Evolutionary conservation across 2,888 invertebrate species (phyloP), one percentile per base, ranked within the genome.

Genomic region (Nebria brevicollis): DNA sequence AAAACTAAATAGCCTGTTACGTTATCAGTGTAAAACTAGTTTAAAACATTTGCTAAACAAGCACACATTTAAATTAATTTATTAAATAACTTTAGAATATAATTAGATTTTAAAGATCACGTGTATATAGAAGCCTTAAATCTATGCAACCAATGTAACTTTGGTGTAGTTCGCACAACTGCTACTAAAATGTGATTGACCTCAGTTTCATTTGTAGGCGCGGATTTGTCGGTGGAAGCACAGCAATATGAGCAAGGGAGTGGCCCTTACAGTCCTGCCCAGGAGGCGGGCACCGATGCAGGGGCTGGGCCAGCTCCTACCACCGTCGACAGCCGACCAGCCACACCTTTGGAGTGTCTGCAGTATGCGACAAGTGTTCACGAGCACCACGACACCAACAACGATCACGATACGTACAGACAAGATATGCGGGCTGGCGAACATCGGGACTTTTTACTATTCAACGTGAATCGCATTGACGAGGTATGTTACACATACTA

Each of bases 361-460:
- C 66, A 64, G 43, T 81, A 81, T 66, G 76, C 70, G 70, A 70
- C 70, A 15, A 70, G 34, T 34, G 70, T 70, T 34, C 26, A 80
- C 26, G 72, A 78, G 20, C 80, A 80, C 15, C 75, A 70, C 34
- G 34, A 70, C 70, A 11, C 68, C 7, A 7, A 7, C 15, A 13
- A 42, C 15, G 77, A 81, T 11, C 77, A 64, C 43, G 81, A 81
- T 25, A 43, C 81, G 41, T 81, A 81, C 66, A 41, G 76, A 81
- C 81, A 81, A 77, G 73, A 72, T 25, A 81, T 81, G 77, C 81
- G 81, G 66, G 76, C 76, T 10, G 73, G 73, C 54, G 80, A 80
- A 10, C 66, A 75, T 70, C 20, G 72, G 6, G 80, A 81, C 64
- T 77, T 72, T 25, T 26, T 81, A 26, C 20, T 81, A n/a, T 81